Evolutionary conservation across 64 coral and sea anemone species (phyloP).

Genomic region (Pocillopora damicornis): DNA sequence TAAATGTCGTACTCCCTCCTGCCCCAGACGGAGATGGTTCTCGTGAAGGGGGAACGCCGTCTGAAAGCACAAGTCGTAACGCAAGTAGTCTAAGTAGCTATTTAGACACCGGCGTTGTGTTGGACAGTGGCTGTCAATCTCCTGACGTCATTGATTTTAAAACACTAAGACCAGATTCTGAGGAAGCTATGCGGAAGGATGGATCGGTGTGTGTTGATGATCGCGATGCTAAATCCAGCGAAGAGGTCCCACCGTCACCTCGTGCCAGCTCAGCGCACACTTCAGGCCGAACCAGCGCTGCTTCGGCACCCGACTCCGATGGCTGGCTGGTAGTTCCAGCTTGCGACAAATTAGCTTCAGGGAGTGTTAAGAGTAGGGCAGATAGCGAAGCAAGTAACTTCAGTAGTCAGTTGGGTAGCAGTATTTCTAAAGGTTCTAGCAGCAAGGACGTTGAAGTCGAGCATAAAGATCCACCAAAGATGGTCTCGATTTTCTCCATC

Average conservation of each 20-base stretch:
- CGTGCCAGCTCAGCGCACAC: conserved; percentile 23
- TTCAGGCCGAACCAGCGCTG: conserved; percentile 37
- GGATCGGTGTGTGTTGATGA: not conserved
- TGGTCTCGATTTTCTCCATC: conserved; percentile 68
- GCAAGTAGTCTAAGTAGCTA: conserved; percentile 75
- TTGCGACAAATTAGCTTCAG: conserved; percentile 14
- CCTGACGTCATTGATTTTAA: conserved; percentile 19
- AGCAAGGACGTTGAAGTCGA: conserved; percentile 23
- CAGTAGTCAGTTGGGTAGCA: conserved; percentile 56
- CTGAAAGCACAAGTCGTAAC: conserved; percentile 38
- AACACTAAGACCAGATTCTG: conserved; percentile 9
- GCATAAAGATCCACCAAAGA: not conserved
- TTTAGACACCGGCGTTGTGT: conserved; percentile 68
- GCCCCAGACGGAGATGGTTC: conserved; percentile 44
- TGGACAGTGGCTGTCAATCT: conserved; percentile 49
- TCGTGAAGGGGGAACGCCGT: not conserved
- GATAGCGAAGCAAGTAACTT: conserved; percentile 67
- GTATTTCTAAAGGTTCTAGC: conserved; percentile 40
- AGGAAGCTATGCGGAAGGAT: conserved; percentile 1
- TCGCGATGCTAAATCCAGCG: conserved; percentile 16
- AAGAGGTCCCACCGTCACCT: conserved; percentile 32
- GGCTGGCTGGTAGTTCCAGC: conserved; percentile 55
- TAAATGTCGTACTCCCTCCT: conserved; percentile 80
- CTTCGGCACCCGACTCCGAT: conserved; percentile 53
- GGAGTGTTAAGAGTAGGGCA: conserved; percentile 31